A percentile compares a stretch with the other conserved stretches of the same genome.
These are phyloP conservation scores for Edolisoma coerulescens DNA, from an alignment of 2,113 vertebrate genomes.

Conservation along the genomic window DNA sequence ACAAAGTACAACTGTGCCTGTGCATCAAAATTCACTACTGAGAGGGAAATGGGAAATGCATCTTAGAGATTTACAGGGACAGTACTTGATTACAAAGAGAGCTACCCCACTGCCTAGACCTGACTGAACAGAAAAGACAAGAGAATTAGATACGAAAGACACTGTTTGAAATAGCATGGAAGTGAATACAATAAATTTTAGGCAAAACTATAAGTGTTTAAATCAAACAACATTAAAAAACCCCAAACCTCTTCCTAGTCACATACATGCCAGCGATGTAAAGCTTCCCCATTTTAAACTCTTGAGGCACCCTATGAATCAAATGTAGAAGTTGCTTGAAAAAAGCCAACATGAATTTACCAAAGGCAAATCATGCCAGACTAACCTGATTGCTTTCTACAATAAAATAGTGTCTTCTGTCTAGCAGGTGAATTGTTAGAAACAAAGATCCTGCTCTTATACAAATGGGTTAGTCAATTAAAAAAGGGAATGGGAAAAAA, in stretches of 20 bases:
- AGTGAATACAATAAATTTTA: neutral
- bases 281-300: neutral
- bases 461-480: neutral
- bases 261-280: neutral
- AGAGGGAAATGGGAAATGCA: neutral
- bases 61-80: neutral
- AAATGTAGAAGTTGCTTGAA: neutral
- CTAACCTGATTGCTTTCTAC: neutral
- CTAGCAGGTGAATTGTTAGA: neutral
- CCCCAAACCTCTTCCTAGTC: rapidly evolving
- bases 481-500: neutral
- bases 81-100: neutral
- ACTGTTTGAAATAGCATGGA: neutral
- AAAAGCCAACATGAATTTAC: neutral
- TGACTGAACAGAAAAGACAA: neutral
- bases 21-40: neutral
- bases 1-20: neutral
- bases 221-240: neutral
- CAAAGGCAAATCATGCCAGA: neutral
- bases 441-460: neutral
- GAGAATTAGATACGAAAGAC: neutral
- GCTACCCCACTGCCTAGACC: neutral
- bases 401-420: neutral
- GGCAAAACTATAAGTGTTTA: neutral
- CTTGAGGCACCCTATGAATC: neutral